Base-by-base conservation (phyloP, 1,140 invertebrate species). In the Platorchestia sp. region DNA sequence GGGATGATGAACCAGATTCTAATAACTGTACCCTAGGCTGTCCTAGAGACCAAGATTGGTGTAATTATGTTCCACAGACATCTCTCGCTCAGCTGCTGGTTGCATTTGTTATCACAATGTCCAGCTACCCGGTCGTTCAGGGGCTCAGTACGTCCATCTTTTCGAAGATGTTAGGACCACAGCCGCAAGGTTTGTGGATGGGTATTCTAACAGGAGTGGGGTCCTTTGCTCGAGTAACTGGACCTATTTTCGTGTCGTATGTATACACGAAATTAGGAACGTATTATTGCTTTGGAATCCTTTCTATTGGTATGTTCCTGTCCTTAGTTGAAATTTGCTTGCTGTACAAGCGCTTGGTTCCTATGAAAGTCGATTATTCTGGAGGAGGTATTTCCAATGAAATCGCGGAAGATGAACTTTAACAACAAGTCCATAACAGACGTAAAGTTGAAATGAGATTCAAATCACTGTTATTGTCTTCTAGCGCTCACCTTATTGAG, bases 161-260 rank as follows among this genome's bases (percentile, higher is more conserved):
- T 53, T 95, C 96, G 41, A 96, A 96, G 59, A 95, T 96, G 42
- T 95, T 96, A 7, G 96, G 96, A 41, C 96, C 96, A 19, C 95
- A 93, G 44, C 96, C 96, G 0, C 95, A 96, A 95, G 96, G 96
- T 27, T 44, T 95, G 0, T 96, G 96, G 96, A 96, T 96, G 96
- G 96, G 96, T 43, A 43, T 95, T 7, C 53, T 96, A 45, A 95
- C 96, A 41, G 90, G 89, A 47, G 86, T 91, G 47, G 96, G 96
- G 19, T 96, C 96, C 42, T 95, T 96, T n/a, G 91, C 96, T 27
- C 95, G 96, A 19, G 96, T 96, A 7, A 45, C 90, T 16, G 96
- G 96, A 36, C 96, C 96, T 0, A 95, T 96, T 43, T 96, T 96
- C 86, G 96, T 96, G 43, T 95, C 95, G 22, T 96, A 95, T 59